Evolutionary conservation across 2,888 invertebrate species (phyloP), one percentile per base, ranked within the genome.

Genomic region (Yponomeuta evonymella): DNA sequence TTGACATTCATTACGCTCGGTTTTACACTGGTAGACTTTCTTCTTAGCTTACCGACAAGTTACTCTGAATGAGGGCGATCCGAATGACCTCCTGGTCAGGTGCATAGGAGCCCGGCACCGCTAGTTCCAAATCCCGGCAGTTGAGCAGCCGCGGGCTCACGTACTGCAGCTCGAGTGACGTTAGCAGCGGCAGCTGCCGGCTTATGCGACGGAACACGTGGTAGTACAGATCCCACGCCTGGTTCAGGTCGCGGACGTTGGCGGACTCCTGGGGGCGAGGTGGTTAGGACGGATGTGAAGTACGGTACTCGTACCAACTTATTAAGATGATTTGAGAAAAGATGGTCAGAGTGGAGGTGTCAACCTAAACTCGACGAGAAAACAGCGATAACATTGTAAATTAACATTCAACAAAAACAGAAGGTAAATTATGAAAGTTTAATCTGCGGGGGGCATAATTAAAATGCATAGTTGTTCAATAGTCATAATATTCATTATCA

Each of bases 181-280:
- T 98, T 64, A 98, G 89, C 83, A 97, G 97, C 3, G 98, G 98
- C 75, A 99, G 91, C 86, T 99, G 99, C 30, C 98, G 95, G 30
- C 98, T 97, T 83, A 99, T 99, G 77, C 98, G 95, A 48, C 99
- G 94, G 90, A 99, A 99, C 70, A 99, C 99, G 84, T 98, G 98
- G 90, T 99, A 99, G 90, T 99, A 99, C 62, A 99, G 93, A 84
- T 99, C 99, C 99, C 99, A 99, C 3, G 99, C 99, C 83, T 98
- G 98, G 84, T 98, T 98, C 75, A 99, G 88, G 81, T 99, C 99
- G 76, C 98, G 95, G 6, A 96, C 95, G 77, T 96, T 96, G 0
- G 96, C 95, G 0, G 98, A 96, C 36, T 95, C 94, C 93, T 96
- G 72, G 64, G 11, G 30, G 30, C n/a, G 6, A 23, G 43, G 15